A percentile compares a stretch with the other conserved stretches of the same genome.
These are phyloP conservation scores for Oophaga sylvatica DNA, from an alignment of 2,797 vertebrate genomes.

Conservation along the genomic window DNA sequence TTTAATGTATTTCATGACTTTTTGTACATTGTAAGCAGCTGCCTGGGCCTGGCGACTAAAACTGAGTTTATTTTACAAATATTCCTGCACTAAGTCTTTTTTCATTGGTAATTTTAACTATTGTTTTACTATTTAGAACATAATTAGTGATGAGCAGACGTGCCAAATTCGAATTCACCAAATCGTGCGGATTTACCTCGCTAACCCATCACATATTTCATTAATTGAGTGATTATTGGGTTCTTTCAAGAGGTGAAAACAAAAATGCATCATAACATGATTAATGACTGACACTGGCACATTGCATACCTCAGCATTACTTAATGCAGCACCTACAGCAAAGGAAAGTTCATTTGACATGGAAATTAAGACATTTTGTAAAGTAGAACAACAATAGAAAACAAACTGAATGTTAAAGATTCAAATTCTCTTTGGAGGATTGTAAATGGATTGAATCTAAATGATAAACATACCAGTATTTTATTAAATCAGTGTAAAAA, in stretches of 20 bases:
- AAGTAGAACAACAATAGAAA: slow-evolving; percentile 81
- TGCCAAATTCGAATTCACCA: no score
- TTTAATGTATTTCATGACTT: no score
- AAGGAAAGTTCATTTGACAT: slow-evolving; percentile 79
- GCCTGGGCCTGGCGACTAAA: no score
- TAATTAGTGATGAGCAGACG: no score
- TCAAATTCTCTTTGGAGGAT: slow-evolving; percentile 80
- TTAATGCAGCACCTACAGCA: slow-evolving; percentile 65
- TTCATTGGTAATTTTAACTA: no score
- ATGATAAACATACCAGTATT: slow-evolving; percentile 86
- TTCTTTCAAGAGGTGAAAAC: slow-evolving; percentile 28
- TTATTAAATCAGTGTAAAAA: slow-evolving; percentile 83
- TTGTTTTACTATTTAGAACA: no score
- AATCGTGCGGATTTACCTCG: neutral
- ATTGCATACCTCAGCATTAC: slow-evolving; percentile 76
- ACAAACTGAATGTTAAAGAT: slow-evolving; percentile 83
- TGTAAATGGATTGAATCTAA: slow-evolving; percentile 85
- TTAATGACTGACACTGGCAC: slow-evolving; percentile 75
- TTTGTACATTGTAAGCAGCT: no score
- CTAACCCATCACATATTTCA: neutral
- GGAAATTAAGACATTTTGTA: slow-evolving; percentile 81
- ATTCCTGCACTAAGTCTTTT: no score
- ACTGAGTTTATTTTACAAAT: no score
- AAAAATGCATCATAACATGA: slow-evolving; percentile 71
- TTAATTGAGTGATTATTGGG: slow-evolving; percentile 4